Evolutionary conservation across 1,140 invertebrate species (phyloP), one percentile per base, ranked within the genome.

Genomic region (Drosophila nikananu): DNA sequence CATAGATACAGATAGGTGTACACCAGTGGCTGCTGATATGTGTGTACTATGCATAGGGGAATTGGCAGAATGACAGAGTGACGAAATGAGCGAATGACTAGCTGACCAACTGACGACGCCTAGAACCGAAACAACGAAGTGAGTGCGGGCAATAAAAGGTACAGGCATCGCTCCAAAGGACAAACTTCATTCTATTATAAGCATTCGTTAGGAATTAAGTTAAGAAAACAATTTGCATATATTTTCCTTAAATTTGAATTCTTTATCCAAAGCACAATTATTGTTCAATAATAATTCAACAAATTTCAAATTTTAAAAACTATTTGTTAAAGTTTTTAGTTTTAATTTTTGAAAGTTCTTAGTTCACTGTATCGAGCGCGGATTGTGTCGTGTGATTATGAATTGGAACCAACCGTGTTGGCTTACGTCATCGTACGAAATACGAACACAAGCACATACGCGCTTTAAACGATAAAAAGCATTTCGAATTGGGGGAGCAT

Each of bases 351-450:
- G 0, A 12, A 10, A 7, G 21, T 25, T 25, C 37, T 25, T n/a
- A 9, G 35, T 57, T 25, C 35, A 4, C 10, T 17, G 0, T 25
- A 57, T 4, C 54, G 54, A 39, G 15, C 23, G 54, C 21, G 0
- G 21, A 23, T 35, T 57, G 78, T 89, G 68, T 84, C 81, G 86
- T 87, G 86, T 87, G 84, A 90, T 87, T 90, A 87, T 90, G 86
- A 87, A 81, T 83, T 83, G 73, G 64, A 87, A 87, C 77, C 70
- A 59, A 84, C 80, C 75, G 68, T 60, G 79, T 71, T 63, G 80
- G 78, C 81, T 89, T 89, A 90, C 86, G 84, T 89, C 86, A 87
- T 90, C 86, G 78, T 81, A 58, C 72, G 59, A 63, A 64, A 72
- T 41, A 64, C 46, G 15, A 57, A 55, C 51, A 77, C 48, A 67